phyloP scores from a whole-genome alignment of 2,113 vertebrate species.

The Trogon surrucura region DNA sequence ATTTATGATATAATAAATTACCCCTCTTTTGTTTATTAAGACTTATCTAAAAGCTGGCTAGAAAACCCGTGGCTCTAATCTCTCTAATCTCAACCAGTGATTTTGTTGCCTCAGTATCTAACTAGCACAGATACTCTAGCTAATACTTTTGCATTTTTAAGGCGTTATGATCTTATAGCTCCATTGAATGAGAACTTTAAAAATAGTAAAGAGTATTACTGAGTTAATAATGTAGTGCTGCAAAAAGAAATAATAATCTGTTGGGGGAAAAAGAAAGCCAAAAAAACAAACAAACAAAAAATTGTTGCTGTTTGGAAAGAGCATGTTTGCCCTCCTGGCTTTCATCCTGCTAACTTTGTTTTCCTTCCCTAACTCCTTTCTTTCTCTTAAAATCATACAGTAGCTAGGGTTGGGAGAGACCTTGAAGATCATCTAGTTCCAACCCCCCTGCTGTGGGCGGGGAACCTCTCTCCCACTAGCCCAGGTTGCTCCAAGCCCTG shows the following conservation, averaged over 20 bases:
- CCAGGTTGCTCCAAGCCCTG: no score
- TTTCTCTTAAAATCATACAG: neutral
- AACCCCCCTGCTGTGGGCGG: no score
- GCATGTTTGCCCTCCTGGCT: neutral
- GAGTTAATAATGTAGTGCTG: neutral
- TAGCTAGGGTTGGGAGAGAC: no score
- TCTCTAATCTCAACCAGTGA: conserved; percentile 37
- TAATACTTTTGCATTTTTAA: conserved; percentile 12
- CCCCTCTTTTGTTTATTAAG: conserved; percentile 42
- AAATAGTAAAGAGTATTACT: neutral
- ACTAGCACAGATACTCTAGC: neutral
- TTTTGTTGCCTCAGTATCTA: conserved; percentile 3
- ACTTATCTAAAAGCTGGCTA: conserved; percentile 22
- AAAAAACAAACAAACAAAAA: no score
- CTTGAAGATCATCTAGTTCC: no score
- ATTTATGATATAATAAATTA: conserved; percentile 49
- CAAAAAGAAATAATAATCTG: neutral
- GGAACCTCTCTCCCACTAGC: no score
- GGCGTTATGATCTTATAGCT: neutral
- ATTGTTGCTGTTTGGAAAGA: neutral
- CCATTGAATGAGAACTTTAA: neutral
- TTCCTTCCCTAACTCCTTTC: neutral
- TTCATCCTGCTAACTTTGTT: neutral
- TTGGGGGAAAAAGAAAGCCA: neutral
- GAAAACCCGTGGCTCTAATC: conserved; percentile 23